A percentile compares a stretch with the other conserved stretches of the same genome.
Conservation (phyloP, 2,797 vertebrate species). For the Phrynocephalus forsythii region DNA sequence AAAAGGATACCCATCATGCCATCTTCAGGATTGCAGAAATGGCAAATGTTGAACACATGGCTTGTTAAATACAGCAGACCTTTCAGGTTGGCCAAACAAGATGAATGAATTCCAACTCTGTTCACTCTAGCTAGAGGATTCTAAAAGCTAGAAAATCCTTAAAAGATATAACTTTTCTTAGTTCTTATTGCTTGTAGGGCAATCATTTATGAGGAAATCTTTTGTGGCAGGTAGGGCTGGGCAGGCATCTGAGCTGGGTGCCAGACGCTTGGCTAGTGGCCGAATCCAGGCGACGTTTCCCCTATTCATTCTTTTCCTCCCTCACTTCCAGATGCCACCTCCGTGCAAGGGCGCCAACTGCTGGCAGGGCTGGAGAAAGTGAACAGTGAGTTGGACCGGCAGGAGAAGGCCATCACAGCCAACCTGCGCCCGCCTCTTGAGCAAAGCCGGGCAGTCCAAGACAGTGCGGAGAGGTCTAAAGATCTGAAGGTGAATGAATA, state of each 20-base stretch:
- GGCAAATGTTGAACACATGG: no score
- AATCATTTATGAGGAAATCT: neutral
- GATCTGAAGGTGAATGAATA: slow-evolving; percentile 86
- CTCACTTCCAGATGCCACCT: slow-evolving; percentile 81
- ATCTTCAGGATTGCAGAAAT: no score
- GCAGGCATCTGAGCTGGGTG: no score
- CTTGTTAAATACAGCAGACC: no score
- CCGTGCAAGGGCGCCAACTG: slow-evolving; percentile 89
- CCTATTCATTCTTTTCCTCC: neutral
- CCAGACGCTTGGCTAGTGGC: neutral
- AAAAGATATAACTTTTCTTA: no score
- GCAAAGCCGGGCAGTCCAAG: slow-evolving; percentile 88
- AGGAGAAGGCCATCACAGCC: slow-evolving; percentile 89
- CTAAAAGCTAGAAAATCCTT: no score
- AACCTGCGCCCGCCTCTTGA: slow-evolving; percentile 91
- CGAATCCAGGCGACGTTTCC: neutral
- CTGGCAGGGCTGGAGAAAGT: slow-evolving; percentile 93
- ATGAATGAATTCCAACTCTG: neutral
- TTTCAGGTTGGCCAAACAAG: no score
- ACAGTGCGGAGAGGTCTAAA: slow-evolving; percentile 89
- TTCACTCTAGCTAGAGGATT: no score
- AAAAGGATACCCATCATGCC: no score
- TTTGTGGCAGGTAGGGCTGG: neutral
- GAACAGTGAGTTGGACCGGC: slow-evolving; percentile 87
- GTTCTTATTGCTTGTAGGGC: no score